phyloP scores from a whole-genome alignment of 2,888 invertebrate species.

The Mellilla xanthometata region DNA sequence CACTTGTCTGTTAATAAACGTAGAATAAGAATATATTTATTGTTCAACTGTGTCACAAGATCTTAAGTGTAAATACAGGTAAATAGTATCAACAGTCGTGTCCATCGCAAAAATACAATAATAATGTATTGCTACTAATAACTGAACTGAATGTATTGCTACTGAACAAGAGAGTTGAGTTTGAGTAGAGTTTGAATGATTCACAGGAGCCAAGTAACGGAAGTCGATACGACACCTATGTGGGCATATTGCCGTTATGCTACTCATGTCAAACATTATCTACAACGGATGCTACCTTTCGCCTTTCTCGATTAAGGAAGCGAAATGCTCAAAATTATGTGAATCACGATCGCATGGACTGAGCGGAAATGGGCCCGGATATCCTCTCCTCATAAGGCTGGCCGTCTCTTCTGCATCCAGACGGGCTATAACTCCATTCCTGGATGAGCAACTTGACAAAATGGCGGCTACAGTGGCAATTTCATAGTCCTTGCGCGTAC shows the following conservation, averaged over 20 bases:
- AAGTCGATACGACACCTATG: constrained; percentile 3
- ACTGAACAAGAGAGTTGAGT: too few species aligned
- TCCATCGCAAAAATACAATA: too few species aligned
- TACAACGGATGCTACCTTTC: constrained; percentile 29
- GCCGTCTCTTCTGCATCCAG: constrained; percentile 71
- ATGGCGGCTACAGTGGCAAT: constrained; percentile 62
- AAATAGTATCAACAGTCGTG: too few species aligned
- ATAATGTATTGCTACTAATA: too few species aligned
- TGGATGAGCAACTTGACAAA: constrained; percentile 40
- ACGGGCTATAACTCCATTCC: constrained; percentile 62
- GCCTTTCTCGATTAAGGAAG: constrained; percentile 50
- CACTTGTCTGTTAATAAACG: too few species aligned
- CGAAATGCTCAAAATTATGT: constrained; percentile 36
- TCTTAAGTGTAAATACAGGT: too few species aligned
- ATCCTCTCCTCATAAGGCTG: constrained; percentile 69
- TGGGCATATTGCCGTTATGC: constrained; percentile 11
- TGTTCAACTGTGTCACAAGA: too few species aligned
- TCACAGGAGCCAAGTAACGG: background rate
- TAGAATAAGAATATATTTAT: too few species aligned
- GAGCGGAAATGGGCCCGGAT: constrained; percentile 72
- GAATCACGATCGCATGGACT: constrained; percentile 50
- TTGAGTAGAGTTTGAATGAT: too few species aligned
- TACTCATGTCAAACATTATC: constrained; percentile 16
- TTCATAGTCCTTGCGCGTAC: constrained; percentile 73
- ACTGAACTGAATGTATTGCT: too few species aligned